phyloP scores from a whole-genome alignment of 2,888 invertebrate genomes.

The Podabrus alpinus region DNA sequence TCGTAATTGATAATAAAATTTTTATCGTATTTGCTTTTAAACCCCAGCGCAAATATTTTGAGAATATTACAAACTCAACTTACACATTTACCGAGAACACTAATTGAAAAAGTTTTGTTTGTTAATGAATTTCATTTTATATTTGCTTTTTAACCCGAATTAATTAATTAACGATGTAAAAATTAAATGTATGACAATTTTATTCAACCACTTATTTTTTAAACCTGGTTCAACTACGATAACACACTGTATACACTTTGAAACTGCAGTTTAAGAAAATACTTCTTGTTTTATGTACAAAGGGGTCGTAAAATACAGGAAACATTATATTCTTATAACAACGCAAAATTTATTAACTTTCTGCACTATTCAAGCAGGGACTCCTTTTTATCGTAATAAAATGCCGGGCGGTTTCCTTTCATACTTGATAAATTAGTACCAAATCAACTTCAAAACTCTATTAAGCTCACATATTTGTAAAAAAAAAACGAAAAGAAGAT shows the following conservation, averaged over 20 bases:
- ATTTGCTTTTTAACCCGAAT: not conserved
- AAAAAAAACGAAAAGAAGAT: not conserved
- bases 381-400: not conserved
- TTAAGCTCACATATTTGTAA: not conserved
- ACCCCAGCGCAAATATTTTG: not conserved
- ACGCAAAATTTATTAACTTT: not conserved
- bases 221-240: too few relatives aligned
- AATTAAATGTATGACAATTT: not conserved
- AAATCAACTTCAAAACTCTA: not conserved
- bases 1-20: not conserved
- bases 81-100: not conserved
- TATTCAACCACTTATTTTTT: too few relatives aligned
- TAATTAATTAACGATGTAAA: not conserved
- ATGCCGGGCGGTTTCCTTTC: not conserved
- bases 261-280: not conserved
- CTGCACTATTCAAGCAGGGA: not conserved
- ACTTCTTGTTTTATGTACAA: not conserved
- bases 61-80: not conserved
- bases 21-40: not conserved
- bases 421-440: not conserved
- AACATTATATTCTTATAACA: not conserved
- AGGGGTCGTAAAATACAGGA: not conserved
- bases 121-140: not conserved
- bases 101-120: not conserved
- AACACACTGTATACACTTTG: not conserved